Conservation (phyloP, 2,888 invertebrate genomes). For the Diaperis boleti region DNA sequence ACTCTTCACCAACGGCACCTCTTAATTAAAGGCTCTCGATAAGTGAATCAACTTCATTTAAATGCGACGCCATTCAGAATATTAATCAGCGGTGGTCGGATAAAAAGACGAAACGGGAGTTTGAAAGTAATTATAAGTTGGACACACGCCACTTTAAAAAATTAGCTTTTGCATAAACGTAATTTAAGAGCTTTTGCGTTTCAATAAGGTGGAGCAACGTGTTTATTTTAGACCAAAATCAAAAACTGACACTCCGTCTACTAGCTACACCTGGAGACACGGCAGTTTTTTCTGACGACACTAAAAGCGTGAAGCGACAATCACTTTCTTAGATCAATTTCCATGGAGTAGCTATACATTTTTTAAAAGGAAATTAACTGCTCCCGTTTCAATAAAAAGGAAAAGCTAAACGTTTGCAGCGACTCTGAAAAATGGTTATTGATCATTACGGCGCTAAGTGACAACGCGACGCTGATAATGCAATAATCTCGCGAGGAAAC, state of each 20-base stretch:
- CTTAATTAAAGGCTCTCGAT: slow-evolving; percentile 49
- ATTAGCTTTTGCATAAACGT: slow-evolving; percentile 33
- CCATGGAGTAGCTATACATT: too few relatives aligned
- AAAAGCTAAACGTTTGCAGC: too few relatives aligned
- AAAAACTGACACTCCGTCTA: too few relatives aligned
- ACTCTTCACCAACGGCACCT: slow-evolving; percentile 39
- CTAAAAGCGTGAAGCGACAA: too few relatives aligned
- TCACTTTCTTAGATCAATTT: too few relatives aligned
- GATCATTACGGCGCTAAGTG: slow-evolving; percentile 31
- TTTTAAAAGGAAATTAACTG: too few relatives aligned
- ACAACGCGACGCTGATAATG: slow-evolving; percentile 31
- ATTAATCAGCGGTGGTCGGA: slow-evolving; percentile 40
- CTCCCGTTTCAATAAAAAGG: too few relatives aligned
- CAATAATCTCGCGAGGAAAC: slow-evolving; percentile 30
- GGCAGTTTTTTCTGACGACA: too few relatives aligned
- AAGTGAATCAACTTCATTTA: slow-evolving; percentile 49
- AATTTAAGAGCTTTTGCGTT: slow-evolving; percentile 31
- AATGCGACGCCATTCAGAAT: slow-evolving; percentile 43
- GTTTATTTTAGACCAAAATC: too few relatives aligned
- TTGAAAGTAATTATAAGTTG: slow-evolving; percentile 39
- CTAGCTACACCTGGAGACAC: too few relatives aligned
- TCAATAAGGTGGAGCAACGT: too few relatives aligned
- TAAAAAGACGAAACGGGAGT: slow-evolving; percentile 40
- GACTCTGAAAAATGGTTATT: slow-evolving; percentile 31
- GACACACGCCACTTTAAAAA: slow-evolving; percentile 25